These are phyloP conservation scores for Neofelis nebulosa DNA, from an alignment of 2,113 vertebrate species.

Conservation along the genomic window DNA sequence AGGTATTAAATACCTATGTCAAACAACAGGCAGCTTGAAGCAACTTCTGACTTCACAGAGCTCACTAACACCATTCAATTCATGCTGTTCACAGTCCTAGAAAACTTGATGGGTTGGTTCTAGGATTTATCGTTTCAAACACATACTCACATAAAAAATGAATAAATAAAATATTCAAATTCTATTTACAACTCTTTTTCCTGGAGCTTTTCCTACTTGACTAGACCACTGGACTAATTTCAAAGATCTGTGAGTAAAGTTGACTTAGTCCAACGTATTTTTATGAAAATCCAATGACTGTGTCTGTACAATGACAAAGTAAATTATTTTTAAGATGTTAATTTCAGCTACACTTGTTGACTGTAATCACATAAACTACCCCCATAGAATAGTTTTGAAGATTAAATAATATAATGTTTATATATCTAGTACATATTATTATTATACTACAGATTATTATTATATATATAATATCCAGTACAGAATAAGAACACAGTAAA, in stretches of 20 bases:
- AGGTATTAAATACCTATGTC: background rate
- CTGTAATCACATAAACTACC: constrained; percentile 15
- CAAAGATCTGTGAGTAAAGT: background rate
- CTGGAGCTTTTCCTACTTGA: background rate
- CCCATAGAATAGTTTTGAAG: background rate
- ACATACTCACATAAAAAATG: background rate
- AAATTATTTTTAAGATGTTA: background rate
- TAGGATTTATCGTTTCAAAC: background rate
- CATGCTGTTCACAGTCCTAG: background rate
- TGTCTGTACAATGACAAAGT: background rate
- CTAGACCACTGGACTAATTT: background rate
- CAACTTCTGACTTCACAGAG: background rate
- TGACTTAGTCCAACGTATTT: background rate
- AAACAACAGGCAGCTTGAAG: background rate
- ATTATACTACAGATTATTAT: too few species aligned
- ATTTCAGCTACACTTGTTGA: background rate
- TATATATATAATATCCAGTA: background rate
- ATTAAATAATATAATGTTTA: background rate
- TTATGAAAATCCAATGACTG: constrained; percentile 15
- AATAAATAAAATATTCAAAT: background rate
- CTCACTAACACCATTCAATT: background rate
- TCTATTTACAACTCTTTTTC: constrained; percentile 29
- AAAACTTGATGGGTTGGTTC: background rate
- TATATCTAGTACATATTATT: background rate
- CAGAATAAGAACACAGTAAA: background rate